Percentiles rank a stretch among this genome's conserved stretches.
phyloP scores from a whole-genome alignment of 2,888 invertebrate genomes.

The Spialia ferax region DNA sequence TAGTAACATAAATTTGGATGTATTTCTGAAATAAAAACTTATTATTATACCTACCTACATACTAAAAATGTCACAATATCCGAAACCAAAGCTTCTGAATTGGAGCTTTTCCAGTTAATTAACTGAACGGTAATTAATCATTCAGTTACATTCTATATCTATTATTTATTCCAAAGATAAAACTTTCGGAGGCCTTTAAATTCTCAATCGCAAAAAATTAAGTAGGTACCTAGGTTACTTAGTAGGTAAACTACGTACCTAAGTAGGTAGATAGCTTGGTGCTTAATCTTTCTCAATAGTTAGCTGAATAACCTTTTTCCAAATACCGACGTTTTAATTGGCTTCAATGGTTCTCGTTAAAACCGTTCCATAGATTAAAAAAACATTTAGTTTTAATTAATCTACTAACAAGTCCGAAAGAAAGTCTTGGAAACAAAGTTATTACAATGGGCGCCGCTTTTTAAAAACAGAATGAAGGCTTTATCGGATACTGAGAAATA shows the following conservation, averaged over 20 bases:
- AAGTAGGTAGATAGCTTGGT: too few relatives aligned
- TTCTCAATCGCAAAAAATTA: too few relatives aligned
- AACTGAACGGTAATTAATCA: background rate
- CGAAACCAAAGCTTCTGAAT: background rate
- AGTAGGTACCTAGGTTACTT: too few relatives aligned
- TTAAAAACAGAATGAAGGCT: background rate
- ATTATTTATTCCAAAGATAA: too few relatives aligned
- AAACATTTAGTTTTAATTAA: conserved; percentile 16
- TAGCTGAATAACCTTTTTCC: background rate
- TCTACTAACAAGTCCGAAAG: conserved; percentile 13
- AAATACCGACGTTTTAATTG: conserved; percentile 8
- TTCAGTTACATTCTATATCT: conserved; percentile 1
- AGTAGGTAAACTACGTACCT: too few relatives aligned
- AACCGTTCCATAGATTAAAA: conserved; percentile 14
- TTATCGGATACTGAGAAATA: background rate
- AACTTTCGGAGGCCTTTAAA: too few relatives aligned
- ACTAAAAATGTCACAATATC: background rate
- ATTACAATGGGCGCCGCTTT: background rate
- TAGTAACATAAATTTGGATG: too few relatives aligned
- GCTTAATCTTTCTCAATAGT: too few relatives aligned
- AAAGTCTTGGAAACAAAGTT: conserved; percentile 7
- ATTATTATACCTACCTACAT: too few relatives aligned
- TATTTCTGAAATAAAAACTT: too few relatives aligned
- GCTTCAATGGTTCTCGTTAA: conserved; percentile 15
- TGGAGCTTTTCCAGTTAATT: conserved; percentile 15